phyloP scores from a whole-genome alignment of 2,888 invertebrate species.

The Synergus japonicus region DNA sequence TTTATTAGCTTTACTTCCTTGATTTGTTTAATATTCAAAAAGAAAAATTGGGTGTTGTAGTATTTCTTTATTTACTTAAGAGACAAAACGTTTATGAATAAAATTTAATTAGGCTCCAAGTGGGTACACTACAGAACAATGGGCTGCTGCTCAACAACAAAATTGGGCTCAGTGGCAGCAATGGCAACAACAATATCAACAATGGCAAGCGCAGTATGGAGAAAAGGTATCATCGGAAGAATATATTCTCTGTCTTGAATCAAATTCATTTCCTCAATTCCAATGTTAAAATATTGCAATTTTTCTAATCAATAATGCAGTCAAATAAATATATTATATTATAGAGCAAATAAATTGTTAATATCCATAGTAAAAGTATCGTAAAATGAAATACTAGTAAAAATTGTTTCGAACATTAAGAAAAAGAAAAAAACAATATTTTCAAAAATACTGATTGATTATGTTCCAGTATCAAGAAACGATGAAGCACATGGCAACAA shows the following conservation, averaged over 20 bases:
- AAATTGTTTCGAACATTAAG: no score
- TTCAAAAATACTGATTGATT: constrained; percentile 44
- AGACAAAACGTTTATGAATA: neutral
- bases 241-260: neutral
- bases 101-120: constrained; percentile 69
- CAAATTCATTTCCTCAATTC: neutral
- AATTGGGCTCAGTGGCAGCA: constrained; percentile 87
- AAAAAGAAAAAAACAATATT: neutral
- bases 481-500: constrained; percentile 73
- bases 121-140: constrained; percentile 83
- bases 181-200: constrained; percentile 88
- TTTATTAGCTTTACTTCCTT: no score
- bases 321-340: neutral
- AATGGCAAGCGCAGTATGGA: constrained; percentile 88
- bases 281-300: neutral
- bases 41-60: constrained; percentile 6
- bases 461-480: constrained; percentile 80
- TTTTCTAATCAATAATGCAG: neutral
- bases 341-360: neutral
- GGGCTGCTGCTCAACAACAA: constrained; percentile 85
- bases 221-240: constrained; percentile 81
- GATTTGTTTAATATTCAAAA: constrained; percentile 8
- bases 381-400: neutral
- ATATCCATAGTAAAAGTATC: neutral
- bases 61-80: neutral